phyloP scores from a whole-genome alignment of 2,888 invertebrate genomes.

The Zygothrica quintamaculata region DNA sequence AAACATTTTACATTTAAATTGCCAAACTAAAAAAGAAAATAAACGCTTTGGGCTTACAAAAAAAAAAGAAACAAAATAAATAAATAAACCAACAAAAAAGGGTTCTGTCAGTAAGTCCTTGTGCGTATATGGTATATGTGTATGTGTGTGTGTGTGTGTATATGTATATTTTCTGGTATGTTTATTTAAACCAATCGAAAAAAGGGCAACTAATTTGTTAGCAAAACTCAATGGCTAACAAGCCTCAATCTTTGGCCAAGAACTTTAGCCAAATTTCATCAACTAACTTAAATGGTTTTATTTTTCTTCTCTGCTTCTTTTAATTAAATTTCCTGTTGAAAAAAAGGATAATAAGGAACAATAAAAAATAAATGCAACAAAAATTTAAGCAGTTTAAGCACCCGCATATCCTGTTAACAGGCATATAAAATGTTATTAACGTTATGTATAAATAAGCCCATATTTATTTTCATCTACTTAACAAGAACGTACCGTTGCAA shows the following conservation, averaged over 20 bases:
- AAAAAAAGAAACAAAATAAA: slow-evolving; percentile 22
- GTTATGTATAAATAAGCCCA: slow-evolving; percentile 6
- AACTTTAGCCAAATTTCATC: slow-evolving; percentile 7
- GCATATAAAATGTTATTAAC: too few relatives aligned
- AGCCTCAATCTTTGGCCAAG: slow-evolving; percentile 20
- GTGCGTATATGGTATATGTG: slow-evolving; percentile 29
- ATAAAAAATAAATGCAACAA: too few relatives aligned
- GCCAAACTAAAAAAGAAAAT: slow-evolving; percentile 62
- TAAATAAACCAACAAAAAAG: slow-evolving; percentile 48
- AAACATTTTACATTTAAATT: slow-evolving; percentile 73
- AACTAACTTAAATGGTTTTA: neutral
- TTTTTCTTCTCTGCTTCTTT: too few relatives aligned
- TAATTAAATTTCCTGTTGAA: slow-evolving; percentile 6
- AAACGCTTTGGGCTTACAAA: slow-evolving; percentile 47
- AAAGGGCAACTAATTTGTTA: slow-evolving; percentile 68
- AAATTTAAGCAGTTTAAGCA: neutral
- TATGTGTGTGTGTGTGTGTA: slow-evolving; percentile 31
- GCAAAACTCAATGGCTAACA: slow-evolving; percentile 34
- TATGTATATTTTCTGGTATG: slow-evolving; percentile 41
- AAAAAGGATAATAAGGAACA: too few relatives aligned
- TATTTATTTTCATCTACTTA: slow-evolving; percentile 10
- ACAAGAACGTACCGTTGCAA: slow-evolving; percentile 33
- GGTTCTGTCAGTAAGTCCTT: slow-evolving; percentile 35
- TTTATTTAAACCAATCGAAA: slow-evolving; percentile 36
- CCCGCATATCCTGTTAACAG: too few relatives aligned